phyloP scores from a whole-genome alignment of 2,797 vertebrate genomes.

The Pristis pectinata region DNA sequence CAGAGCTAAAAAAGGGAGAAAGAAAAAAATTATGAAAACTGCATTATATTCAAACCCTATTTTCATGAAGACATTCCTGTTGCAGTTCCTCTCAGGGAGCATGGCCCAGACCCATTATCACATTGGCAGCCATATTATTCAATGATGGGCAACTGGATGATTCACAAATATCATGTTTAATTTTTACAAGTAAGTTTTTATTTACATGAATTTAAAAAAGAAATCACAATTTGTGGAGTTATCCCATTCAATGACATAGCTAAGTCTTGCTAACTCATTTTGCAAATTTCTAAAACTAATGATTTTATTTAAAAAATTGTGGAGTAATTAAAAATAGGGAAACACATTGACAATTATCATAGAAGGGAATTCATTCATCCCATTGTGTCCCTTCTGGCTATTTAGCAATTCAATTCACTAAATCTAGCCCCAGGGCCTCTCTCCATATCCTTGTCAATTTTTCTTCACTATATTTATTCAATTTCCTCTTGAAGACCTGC shows the following conservation, averaged over 20 bases:
- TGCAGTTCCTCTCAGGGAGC: background rate
- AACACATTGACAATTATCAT: background rate
- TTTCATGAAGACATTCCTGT: background rate
- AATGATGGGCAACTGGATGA: background rate
- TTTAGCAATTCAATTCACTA: no score
- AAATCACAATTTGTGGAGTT: background rate
- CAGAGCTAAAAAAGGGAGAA: constrained; percentile 57
- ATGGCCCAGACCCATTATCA: background rate
- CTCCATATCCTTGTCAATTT: no score
- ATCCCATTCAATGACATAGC: background rate
- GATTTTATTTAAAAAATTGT: background rate
- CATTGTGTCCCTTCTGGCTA: no score
- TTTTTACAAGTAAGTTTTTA: no score
- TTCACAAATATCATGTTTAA: background rate
- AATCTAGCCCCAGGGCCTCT: no score
- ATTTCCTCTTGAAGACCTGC: no score
- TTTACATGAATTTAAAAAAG: background rate
- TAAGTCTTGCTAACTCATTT: background rate
- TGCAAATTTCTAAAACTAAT: background rate
- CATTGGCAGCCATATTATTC: background rate
- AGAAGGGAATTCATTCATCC: no score
- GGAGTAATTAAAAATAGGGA: background rate
- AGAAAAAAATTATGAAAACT: constrained; percentile 36
- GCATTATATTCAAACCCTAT: background rate
- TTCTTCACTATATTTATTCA: no score